Conservation (phyloP, 2,888 invertebrate genomes). For the Halocaridina rubra region DNA sequence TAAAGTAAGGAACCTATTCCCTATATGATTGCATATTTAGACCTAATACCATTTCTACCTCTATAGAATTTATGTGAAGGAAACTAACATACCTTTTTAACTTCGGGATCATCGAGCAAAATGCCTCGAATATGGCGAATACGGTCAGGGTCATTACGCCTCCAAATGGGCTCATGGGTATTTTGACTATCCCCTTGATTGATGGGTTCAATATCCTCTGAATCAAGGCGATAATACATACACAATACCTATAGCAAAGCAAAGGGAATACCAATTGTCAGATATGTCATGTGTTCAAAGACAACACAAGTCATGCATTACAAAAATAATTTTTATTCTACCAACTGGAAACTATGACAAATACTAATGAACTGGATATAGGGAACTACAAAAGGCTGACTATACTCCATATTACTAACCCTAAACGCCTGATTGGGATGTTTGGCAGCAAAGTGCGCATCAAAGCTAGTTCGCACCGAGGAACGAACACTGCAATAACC, state of each 20-base stretch:
- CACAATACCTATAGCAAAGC: constrained; percentile 71
- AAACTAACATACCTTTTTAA: constrained; percentile 30
- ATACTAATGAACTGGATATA: no score
- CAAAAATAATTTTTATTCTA: no score
- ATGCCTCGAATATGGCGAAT: constrained; percentile 63
- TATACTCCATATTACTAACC: no score
- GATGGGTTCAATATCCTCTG: constrained; percentile 68
- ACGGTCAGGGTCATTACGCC: constrained; percentile 59
- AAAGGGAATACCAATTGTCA: no score
- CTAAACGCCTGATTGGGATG: constrained; percentile 70
- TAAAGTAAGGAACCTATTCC: no score
- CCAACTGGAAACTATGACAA: no score
- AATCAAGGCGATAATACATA: constrained; percentile 69
- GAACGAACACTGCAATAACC: constrained; percentile 75
- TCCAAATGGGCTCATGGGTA: constrained; percentile 62
- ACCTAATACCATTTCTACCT: no score
- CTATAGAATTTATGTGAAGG: no score
- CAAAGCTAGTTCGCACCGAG: constrained; percentile 73
- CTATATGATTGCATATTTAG: no score
- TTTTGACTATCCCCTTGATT: constrained; percentile 64
- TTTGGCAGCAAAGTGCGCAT: constrained; percentile 74
- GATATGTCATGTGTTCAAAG: no score
- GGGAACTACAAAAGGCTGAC: no score
- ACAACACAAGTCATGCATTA: no score
- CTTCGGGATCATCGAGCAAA: constrained; percentile 52